Evolutionary conservation across 2,888 invertebrate genomes (phyloP).

Genomic region (Tachina fera): DNA sequence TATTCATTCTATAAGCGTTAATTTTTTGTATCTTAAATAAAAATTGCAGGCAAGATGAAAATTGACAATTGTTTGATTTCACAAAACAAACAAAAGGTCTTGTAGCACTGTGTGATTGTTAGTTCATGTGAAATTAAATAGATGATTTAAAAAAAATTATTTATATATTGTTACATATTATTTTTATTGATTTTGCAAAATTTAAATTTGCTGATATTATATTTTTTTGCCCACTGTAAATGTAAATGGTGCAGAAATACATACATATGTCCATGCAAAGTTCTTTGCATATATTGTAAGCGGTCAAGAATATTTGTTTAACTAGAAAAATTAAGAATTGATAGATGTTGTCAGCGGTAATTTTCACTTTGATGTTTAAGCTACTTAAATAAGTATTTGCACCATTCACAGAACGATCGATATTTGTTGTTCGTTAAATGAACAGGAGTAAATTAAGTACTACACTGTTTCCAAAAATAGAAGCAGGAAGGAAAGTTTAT

Average conservation of each 20-base stretch:
- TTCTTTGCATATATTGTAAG: neutral
- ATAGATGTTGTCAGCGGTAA: conserved; percentile 75
- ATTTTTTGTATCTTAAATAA: no score
- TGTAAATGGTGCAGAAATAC: neutral
- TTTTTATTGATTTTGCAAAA: neutral
- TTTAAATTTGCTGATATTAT: neutral
- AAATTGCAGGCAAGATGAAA: no score
- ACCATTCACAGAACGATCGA: conserved; percentile 30
- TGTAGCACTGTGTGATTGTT: no score
- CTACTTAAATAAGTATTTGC: conserved; percentile 69
- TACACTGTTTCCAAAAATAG: conserved; percentile 37
- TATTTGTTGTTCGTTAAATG: conserved; percentile 60
- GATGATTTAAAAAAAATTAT: no score
- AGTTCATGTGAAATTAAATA: no score
- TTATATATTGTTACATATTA: neutral
- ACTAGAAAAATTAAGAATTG: conserved; percentile 75
- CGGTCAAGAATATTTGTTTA: conserved; percentile 35
- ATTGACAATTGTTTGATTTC: no score
- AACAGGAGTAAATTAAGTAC: conserved; percentile 57
- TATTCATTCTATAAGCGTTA: no score
- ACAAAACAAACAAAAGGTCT: no score
- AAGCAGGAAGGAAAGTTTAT: neutral
- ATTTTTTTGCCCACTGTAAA: conserved; percentile 30
- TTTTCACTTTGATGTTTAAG: conserved; percentile 75
- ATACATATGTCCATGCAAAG: neutral